A percentile compares a stretch with the other conserved stretches of the same genome.
phyloP scores from a whole-genome alignment of 2,113 vertebrate genomes.

The Emydocephalus ijimae region DNA sequence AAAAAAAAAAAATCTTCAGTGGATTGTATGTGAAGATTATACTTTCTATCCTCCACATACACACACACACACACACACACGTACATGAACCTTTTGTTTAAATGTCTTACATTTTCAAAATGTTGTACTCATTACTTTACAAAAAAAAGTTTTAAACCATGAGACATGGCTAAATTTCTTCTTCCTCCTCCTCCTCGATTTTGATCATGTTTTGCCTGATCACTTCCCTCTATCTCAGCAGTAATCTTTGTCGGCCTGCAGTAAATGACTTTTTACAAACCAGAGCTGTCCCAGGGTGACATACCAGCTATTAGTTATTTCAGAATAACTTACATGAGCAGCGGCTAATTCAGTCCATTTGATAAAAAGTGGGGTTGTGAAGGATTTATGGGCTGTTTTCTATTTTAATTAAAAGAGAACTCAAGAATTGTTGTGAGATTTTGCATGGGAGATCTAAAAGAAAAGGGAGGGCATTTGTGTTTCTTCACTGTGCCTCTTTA shows the following conservation, averaged over 20 bases:
- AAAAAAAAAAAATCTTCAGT: not conserved
- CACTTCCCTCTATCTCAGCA: not conserved
- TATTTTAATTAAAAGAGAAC: constrained; percentile 35
- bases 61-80: no score
- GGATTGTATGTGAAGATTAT: not conserved
- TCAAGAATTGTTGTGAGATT: constrained; percentile 1
- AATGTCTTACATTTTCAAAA: not conserved
- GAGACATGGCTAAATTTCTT: not conserved
- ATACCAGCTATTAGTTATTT: not conserved
- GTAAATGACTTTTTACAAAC: not conserved
- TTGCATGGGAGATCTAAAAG: constrained; percentile 37
- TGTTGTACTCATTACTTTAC: not conserved
- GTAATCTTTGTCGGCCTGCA: not conserved
- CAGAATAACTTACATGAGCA: not conserved
- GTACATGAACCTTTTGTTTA: not conserved
- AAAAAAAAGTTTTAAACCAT: not conserved
- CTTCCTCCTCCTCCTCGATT: not conserved
- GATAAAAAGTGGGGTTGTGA: not conserved
- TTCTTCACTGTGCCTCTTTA: constrained; percentile 28
- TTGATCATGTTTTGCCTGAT: not conserved
- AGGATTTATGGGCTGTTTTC: constrained; percentile 32
- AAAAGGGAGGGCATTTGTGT: constrained; percentile 41
- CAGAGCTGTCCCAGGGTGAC: not conserved
- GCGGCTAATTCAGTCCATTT: not conserved
- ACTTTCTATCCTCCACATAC: not conserved